Percentiles rank a stretch among this genome's conserved stretches.
Conservation (phyloP, 2,888 invertebrate genomes). For the Ephialtes manifestator region DNA sequence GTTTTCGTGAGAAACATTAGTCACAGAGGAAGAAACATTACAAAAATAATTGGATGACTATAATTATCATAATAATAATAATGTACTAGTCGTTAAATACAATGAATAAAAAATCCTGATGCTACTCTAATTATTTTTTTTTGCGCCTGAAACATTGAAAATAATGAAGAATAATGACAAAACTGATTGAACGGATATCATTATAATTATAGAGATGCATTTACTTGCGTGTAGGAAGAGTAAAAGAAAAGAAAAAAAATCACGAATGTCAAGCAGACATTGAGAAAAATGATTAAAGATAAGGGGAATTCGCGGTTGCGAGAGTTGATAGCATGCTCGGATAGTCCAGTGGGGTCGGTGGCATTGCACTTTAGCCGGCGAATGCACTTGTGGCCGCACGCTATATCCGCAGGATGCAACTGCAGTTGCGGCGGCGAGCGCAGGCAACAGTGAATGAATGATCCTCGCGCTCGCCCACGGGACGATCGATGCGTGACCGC, state of each 20-base stretch:
- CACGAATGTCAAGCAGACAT: background rate
- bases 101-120: too few relatives aligned
- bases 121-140: background rate
- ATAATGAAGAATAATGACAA: background rate
- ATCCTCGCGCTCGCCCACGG: conserved; percentile 30
- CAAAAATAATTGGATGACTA: too few relatives aligned
- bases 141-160: background rate
- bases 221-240: background rate
- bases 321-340: conserved; percentile 6
- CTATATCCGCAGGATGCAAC: conserved; percentile 20
- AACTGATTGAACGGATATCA: background rate
- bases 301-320: background rate
- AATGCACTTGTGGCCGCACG: conserved; percentile 31
- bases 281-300: conserved; percentile 11
- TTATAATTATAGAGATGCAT: background rate
- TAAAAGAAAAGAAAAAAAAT: background rate
- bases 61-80: too few relatives aligned
- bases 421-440: conserved; percentile 8
- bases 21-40: too few relatives aligned
- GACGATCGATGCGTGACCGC: conserved; percentile 47
- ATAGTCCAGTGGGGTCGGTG: conserved; percentile 19
- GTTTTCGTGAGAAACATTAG: too few relatives aligned
- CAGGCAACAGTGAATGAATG: conserved; percentile 32
- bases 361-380: conserved; percentile 47
- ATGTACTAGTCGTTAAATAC: too few relatives aligned